phyloP scores from a whole-genome alignment of 2,888 invertebrate genomes.

The Eristalis pertinax region DNA sequence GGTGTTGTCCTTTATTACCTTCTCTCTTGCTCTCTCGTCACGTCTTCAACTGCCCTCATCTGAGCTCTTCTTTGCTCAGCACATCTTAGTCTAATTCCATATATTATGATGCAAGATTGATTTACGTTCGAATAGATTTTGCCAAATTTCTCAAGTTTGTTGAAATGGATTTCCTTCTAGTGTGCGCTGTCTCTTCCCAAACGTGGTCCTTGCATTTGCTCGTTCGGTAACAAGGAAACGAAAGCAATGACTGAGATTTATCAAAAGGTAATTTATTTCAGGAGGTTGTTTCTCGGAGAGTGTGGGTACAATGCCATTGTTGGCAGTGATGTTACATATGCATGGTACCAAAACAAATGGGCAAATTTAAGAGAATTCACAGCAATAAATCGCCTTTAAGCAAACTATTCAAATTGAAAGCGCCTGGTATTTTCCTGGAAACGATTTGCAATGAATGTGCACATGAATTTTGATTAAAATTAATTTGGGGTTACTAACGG shows the following conservation, averaged over 20 bases:
- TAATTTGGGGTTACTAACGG: constrained; percentile 9
- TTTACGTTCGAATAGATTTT: constrained; percentile 80
- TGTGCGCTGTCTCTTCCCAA: constrained; percentile 12
- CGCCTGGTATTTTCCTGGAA: constrained; percentile 24
- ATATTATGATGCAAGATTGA: constrained; percentile 77
- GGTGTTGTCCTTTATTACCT: constrained; percentile 50
- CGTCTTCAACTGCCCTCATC: neutral
- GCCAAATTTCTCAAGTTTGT: constrained; percentile 78
- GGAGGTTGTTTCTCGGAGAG: constrained; percentile 27
- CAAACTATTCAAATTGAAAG: constrained; percentile 73
- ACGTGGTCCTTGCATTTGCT: constrained; percentile 48
- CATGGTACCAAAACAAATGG: constrained; percentile 75
- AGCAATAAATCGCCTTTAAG: constrained; percentile 79
- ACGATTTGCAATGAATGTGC: constrained; percentile 25
- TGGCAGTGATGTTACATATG: constrained; percentile 74
- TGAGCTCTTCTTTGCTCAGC: constrained; percentile 27
- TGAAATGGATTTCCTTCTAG: constrained; percentile 70
- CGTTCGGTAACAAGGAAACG: constrained; percentile 64
- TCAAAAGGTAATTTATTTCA: constrained; percentile 81
- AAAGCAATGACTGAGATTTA: constrained; percentile 80
- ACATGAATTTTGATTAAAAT: constrained; percentile 53
- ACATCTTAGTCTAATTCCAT: constrained; percentile 71
- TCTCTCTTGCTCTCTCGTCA: constrained; percentile 4
- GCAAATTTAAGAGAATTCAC: constrained; percentile 77
- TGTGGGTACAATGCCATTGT: constrained; percentile 9